phyloP scores from a whole-genome alignment of 2,888 invertebrate genomes.

The Troides helena region DNA sequence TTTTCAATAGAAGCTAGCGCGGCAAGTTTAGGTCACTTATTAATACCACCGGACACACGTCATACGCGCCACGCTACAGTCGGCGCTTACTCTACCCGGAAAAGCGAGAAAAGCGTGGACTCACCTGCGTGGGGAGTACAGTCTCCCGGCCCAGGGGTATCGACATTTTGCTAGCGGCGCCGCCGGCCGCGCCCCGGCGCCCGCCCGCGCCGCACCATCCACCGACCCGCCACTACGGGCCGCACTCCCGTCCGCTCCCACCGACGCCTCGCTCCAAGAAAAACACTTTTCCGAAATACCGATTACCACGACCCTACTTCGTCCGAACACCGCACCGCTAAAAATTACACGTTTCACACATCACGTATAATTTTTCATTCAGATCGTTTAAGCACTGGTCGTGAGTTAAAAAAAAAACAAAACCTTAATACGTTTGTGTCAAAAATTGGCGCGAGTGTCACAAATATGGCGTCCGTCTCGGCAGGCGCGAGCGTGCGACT shows the following conservation, averaged over 20 bases:
- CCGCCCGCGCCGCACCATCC: constrained; percentile 74
- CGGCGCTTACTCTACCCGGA: constrained; percentile 34
- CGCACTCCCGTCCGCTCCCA: constrained; percentile 48
- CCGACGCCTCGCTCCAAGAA: constrained; percentile 61
- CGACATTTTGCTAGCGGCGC: constrained; percentile 78
- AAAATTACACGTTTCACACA: constrained; percentile 43
- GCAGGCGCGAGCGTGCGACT: constrained; percentile 68
- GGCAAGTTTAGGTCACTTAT: constrained; percentile 23
- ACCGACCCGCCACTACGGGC: constrained; percentile 64
- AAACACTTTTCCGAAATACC: constrained; percentile 66
- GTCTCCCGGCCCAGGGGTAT: constrained; percentile 78
- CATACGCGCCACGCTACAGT: constrained; percentile 16
- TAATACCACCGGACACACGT: constrained; percentile 23
- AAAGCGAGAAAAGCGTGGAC: constrained; percentile 49
- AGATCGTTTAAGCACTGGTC: constrained; percentile 42
- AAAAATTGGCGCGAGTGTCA: constrained; percentile 49
- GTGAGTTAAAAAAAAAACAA: constrained; percentile 42
- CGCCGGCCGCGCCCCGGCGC: constrained; percentile 79
- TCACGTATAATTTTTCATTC: constrained; percentile 49
- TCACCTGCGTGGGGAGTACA: constrained; percentile 76
- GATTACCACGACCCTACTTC: constrained; percentile 47
- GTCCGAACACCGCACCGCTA: constrained; percentile 43
- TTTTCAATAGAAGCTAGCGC: constrained; percentile 13
- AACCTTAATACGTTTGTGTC: constrained; percentile 36
- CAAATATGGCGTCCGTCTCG: constrained; percentile 53